A percentile compares a stretch with the other conserved stretches of the same genome.
Evolutionary conservation across 2,888 invertebrate genomes (phyloP).

Genomic region (Ceratothoa steindachneri): DNA sequence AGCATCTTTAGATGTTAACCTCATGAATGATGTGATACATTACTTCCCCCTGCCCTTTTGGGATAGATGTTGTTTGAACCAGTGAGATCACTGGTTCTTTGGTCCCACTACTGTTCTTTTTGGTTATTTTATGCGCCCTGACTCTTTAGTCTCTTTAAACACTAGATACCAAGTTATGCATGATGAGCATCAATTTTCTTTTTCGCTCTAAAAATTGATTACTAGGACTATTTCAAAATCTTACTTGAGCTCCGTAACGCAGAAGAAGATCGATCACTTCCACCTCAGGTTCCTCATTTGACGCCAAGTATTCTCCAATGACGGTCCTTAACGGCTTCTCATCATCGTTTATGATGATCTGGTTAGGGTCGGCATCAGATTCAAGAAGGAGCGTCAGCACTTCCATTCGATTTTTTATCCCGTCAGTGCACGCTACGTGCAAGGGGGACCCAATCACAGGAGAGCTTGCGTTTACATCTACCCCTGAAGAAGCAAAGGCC

Average conservation of each 20-base stretch:
- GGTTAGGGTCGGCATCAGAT: conserved; percentile 57
- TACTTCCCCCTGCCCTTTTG: too few species aligned
- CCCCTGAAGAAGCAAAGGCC: conserved; percentile 59
- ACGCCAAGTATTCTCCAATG: conserved; percentile 75
- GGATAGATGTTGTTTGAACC: too few species aligned
- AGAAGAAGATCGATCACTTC: conserved; percentile 67
- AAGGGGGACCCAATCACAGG: conserved; percentile 76
- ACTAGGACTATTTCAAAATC: too few species aligned
- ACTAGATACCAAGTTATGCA: too few species aligned
- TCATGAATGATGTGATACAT: too few species aligned
- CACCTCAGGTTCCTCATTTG: conserved; percentile 65
- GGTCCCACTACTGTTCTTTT: too few species aligned
- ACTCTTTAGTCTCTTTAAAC: too few species aligned
- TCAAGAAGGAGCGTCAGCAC: conserved; percentile 53
- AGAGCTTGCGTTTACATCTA: conserved; percentile 72
- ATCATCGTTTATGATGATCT: conserved; percentile 67
- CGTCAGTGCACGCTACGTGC: conserved; percentile 77
- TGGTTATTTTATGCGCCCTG: too few species aligned
- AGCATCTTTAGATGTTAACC: too few species aligned
- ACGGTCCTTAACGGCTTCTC: conserved; percentile 71
- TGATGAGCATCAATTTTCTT: too few species aligned
- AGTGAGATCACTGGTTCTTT: too few species aligned
- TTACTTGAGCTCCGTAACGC: conserved; percentile 71
- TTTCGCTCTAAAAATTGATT: too few species aligned
- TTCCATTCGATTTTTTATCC: conserved; percentile 63